Evolutionary conservation across 2,888 invertebrate genomes (phyloP).

Genomic region (Apocheima hispidaria): DNA sequence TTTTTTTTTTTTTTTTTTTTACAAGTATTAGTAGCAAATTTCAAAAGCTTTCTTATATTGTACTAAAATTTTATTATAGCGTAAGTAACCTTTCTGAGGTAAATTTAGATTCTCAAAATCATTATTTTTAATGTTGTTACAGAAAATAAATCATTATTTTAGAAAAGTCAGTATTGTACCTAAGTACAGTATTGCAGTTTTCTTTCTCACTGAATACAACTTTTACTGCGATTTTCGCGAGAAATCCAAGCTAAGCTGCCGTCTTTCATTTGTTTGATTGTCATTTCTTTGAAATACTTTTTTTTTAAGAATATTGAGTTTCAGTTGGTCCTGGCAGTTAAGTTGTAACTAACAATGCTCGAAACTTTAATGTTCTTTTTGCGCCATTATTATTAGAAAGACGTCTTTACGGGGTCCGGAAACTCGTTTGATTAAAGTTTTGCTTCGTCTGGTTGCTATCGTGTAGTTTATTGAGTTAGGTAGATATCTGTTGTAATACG

Average conservation of each 20-base stretch:
- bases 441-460: background rate
- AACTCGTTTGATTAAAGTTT: conserved; percentile 20
- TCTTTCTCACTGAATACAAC: too few species aligned
- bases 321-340: conserved; percentile 1
- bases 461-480: background rate
- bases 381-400: conserved; percentile 11
- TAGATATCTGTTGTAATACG: background rate
- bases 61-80: too few species aligned
- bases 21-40: too few species aligned
- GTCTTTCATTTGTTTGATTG: background rate
- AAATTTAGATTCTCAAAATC: too few species aligned
- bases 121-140: too few species aligned
- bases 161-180: too few species aligned
- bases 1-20: background rate
- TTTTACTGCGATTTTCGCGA: too few species aligned
- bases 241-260: background rate
- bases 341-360: conserved; percentile 1
- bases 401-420: conserved; percentile 4
- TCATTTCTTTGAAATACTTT: background rate
- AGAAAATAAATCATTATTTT: too few species aligned
- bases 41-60: too few species aligned
- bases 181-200: too few species aligned
- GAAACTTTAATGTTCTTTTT: conserved; percentile 24
- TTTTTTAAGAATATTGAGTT: conserved; percentile 9
- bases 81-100: too few species aligned